Conservation (phyloP, 2,113 vertebrate species). For the Alexandromys fortis region DNA sequence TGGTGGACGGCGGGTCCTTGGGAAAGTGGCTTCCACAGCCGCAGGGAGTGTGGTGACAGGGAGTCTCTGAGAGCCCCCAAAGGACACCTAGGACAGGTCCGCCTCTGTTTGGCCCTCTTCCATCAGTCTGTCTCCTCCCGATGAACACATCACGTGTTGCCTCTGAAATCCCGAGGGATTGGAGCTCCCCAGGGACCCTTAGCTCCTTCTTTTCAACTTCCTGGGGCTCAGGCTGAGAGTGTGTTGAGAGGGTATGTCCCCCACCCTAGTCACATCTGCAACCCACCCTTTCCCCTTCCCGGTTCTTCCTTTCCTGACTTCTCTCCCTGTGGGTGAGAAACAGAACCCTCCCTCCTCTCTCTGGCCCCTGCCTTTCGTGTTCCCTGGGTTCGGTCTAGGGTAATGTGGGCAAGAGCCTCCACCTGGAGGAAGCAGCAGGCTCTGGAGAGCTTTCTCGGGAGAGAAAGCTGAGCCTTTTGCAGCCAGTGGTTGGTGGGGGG, state of each 20-base stretch:
- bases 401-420: neutral
- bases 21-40: neutral
- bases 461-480: neutral
- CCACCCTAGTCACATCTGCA: neutral
- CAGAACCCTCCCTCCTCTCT: neutral
- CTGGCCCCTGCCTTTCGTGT: neutral
- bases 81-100: neutral
- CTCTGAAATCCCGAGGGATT: neutral
- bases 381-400: neutral
- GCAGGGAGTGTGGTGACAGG: neutral
- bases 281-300: rapidly evolving
- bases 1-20: neutral
- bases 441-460: neutral
- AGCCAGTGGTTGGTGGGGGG: neutral
- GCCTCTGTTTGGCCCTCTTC: neutral
- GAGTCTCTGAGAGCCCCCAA: neutral
- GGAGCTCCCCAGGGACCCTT: neutral
- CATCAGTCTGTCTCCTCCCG: neutral
- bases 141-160: neutral
- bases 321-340: neutral
- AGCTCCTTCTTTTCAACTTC: neutral
- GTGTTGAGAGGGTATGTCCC: neutral
- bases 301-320: neutral
- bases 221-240: neutral
- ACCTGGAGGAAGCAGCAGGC: neutral